Evolutionary conservation across 2,113 vertebrate species (phyloP), one percentile per base, ranked within the genome.

Genomic region (Suncus etruscus): DNA sequence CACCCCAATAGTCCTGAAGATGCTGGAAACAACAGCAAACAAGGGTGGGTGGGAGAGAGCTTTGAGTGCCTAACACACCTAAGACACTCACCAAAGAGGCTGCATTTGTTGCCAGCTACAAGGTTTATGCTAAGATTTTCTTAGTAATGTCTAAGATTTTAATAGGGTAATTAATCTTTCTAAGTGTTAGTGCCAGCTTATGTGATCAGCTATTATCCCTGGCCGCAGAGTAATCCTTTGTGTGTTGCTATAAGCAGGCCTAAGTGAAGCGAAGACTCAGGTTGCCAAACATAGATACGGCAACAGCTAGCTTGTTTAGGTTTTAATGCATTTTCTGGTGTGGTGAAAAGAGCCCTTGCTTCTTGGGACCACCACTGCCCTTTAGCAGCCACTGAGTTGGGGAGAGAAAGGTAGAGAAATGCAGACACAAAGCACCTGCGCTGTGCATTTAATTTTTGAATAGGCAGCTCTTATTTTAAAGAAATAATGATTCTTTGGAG

Each of bases 151-250:
- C 97, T 97, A 96, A 97, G 97, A 96, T 97, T 98, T 98, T 98
- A 98, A 98, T 97, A 98, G 98, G 97, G 97, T 98, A 97, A 97
- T 98, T 98, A 98, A 97, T 98, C 98, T 98, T 98, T 97, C 96
- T 97, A 98, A 97, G 97, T 97, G 97, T 97, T 97, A 95, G 96
- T 97, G 97, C 97, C 98, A 98, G 98, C 97, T 97, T 98, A 97
- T 95, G 97, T 97, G 96, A 98, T 98, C 97, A 97, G 97, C 97
- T 97, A 97, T 98, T 98, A 98, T 97, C 97, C 97, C 95, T 97
- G 97, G 97, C 97, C 97, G 96, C 96, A 93, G 96, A 97, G 86
- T 91, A 91, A 92, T 97, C 97, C 97, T 98, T 97, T 97, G 97
- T 97, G 97, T 96, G 96, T 96, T 97, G 96, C 97, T 97, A 91